Conservation (phyloP, 2,113 vertebrate species). For the Aix galericulata region DNA sequence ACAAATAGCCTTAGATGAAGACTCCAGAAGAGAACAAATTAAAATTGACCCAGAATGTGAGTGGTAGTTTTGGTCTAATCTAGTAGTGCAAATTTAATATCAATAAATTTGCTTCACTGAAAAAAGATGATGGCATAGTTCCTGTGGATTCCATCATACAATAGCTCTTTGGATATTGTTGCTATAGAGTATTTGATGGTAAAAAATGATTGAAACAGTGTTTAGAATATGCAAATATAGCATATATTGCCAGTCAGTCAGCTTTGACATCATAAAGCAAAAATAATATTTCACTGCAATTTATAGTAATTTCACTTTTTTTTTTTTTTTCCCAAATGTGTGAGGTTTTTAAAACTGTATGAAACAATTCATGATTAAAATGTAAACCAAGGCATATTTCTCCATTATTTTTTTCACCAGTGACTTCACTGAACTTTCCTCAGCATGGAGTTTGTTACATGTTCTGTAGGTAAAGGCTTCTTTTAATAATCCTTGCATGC, state of each 20-base stretch:
- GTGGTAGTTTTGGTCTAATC: slow-evolving; percentile 32
- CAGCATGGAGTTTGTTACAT: background rate
- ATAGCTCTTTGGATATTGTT: background rate
- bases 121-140: background rate
- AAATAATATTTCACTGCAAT: background rate
- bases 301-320: background rate
- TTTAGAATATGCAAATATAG: background rate
- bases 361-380: background rate
- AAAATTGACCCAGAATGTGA: background rate
- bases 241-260: background rate
- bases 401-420: background rate
- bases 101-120: background rate
- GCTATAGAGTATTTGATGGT: background rate
- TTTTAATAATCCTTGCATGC: background rate
- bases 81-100: background rate
- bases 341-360: background rate
- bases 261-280: background rate
- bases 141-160: background rate
- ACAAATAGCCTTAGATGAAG: slow-evolving; percentile 44
- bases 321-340: background rate
- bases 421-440: background rate
- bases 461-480: background rate
- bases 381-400: background rate
- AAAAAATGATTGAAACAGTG: background rate
- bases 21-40: slow-evolving; percentile 66